Evolutionary conservation across 2,888 invertebrate species (phyloP), one percentile per base, ranked within the genome.

Genomic region (Lasioglossum villosulum): DNA sequence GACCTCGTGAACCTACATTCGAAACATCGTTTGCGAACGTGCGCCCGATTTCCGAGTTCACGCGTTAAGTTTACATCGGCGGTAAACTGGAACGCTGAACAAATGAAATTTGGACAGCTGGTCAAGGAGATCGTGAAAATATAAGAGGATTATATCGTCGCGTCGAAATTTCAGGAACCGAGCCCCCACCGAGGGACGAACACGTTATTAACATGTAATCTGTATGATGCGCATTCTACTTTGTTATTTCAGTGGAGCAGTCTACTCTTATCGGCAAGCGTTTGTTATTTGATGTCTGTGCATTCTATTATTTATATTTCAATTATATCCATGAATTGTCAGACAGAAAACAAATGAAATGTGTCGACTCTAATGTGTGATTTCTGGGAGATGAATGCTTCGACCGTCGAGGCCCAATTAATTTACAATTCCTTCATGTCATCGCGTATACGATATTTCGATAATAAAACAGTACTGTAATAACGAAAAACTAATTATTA

Each of bases 1-100:
- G 48, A 68, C 52, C 71, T 39, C 52, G 42, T 72, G 79, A 48
- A 34, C n/a, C 34, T 66, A 66, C 66, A 66, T 66, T 66, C 66
- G 66, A 66, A 23, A 66, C 34, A 23, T 34, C 34, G 66, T 66
- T 66, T 19, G 30, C 19, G 34, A 34, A 34, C 16, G 34, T 34
- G 66, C 34, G 30, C 66, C 19, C 66, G 66, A 66, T 66, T 66
- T 34, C 23, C 30, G 34, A 34, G 34, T 16, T 6, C 63, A 16
- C 63, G 30, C 6, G 63, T 30, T 66, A 66, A 66, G 19, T 34
- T 34, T 34, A 19, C 19, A 23, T 10, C 66, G 34, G 1, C 66
- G 30, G 4, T 23, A 30, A 66, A 66, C 34, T 16, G 30, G 66
- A 16, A 34, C 34, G 34, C 66, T 30, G 66, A 30, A 34, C 34